phyloP scores from a whole-genome alignment of 1,140 invertebrate genomes.

The Armadillidium nasatum region DNA sequence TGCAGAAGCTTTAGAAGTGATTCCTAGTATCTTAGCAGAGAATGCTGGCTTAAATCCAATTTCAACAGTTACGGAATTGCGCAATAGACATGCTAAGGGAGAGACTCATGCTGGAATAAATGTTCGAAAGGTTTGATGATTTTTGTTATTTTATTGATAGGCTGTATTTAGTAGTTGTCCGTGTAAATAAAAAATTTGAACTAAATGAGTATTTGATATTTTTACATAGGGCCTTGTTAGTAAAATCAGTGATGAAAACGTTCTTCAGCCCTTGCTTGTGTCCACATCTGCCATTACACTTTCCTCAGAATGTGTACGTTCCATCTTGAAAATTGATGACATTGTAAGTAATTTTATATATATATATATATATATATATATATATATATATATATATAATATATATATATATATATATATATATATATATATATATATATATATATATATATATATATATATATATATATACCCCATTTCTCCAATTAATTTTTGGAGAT shows the following conservation, averaged over 20 bases:
- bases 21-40: constrained; percentile 97
- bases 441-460: no score
- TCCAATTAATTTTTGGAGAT: no score
- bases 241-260: constrained; percentile 94
- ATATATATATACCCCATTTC: no score
- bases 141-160: not conserved
- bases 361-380: no score
- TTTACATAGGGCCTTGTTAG: constrained; percentile 73
- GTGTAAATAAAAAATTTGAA: not conserved
- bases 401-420: no score
- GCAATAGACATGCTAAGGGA: constrained; percentile 85
- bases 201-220: constrained; percentile 7
- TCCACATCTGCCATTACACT: constrained; percentile 88
- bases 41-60: constrained; percentile 99
- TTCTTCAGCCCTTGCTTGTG: constrained; percentile 94
- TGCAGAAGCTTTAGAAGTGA: constrained; percentile 92
- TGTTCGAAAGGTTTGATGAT: constrained; percentile 64
- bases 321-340: constrained; percentile 99
- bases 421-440: no score
- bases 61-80: constrained; percentile 90
- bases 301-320: constrained; percentile 93
- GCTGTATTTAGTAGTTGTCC: not conserved
- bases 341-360: constrained; percentile 58
- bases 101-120: constrained; percentile 81
- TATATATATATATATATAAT: no score